Conservation (phyloP, 2,888 invertebrate species). For the Scaptomyza reducta region DNA sequence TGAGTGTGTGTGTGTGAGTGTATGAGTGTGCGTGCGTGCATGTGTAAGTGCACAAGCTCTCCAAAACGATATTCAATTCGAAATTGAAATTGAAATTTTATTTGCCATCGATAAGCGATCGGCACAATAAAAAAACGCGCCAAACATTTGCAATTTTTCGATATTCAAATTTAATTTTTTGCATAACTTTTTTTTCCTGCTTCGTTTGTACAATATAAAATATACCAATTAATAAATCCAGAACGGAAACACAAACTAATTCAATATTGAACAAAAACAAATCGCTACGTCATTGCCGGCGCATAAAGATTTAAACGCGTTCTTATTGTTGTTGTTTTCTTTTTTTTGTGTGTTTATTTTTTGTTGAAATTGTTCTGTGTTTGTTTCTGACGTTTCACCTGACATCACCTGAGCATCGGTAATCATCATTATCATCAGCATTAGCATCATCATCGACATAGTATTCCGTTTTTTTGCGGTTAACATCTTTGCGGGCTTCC, state of each 20-base stretch:
- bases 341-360: constrained; percentile 3
- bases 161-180: constrained; percentile 7
- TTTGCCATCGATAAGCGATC: constrained; percentile 33
- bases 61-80: constrained; percentile 20
- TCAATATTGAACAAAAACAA: constrained; percentile 16
- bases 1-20: constrained; percentile 35
- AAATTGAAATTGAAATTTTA: constrained; percentile 36
- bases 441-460: constrained; percentile 19
- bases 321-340: neutral
- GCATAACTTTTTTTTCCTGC: constrained; percentile 2
- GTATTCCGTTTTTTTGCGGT: constrained; percentile 64
- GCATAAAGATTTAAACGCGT: constrained; percentile 20
- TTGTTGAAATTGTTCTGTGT: constrained; percentile 6
- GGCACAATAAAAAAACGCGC: constrained; percentile 33
- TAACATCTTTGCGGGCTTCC: constrained; percentile 70
- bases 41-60: constrained; percentile 15
- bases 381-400: constrained; percentile 37
- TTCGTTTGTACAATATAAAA: neutral
- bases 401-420: constrained; percentile 49
- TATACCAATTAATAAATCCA: constrained; percentile 1
- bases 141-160: constrained; percentile 27
- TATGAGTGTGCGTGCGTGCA: constrained; percentile 17
- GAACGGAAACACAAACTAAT: constrained; percentile 32
- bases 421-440: constrained; percentile 19
- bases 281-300: constrained; percentile 36